These are phyloP conservation scores for Deroptyus accipitrinus DNA, from an alignment of 2,113 vertebrate genomes.

Conservation along the genomic window DNA sequence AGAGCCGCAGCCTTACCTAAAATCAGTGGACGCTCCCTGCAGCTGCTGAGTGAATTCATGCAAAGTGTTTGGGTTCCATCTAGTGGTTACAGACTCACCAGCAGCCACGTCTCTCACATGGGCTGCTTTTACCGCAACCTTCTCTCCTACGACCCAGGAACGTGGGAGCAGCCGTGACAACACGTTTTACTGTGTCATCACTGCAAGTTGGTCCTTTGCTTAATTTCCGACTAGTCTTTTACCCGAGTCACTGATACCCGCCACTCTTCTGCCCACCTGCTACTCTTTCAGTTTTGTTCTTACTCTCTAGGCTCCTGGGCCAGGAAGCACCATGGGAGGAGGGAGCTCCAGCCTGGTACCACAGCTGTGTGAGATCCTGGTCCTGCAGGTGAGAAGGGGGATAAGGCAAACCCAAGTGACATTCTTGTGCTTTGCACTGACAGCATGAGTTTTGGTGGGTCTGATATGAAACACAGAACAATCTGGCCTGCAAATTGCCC, in stretches of 20 bases:
- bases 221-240: not conserved
- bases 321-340: not conserved
- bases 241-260: not conserved
- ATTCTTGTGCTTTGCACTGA: not conserved
- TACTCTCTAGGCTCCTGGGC: rapidly evolving
- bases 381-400: not conserved
- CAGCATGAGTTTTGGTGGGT: not conserved
- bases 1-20: not conserved
- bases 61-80: constrained; percentile 20
- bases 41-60: not conserved
- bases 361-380: not conserved
- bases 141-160: not conserved
- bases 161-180: not conserved
- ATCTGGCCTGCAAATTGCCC: not conserved
- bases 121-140: not conserved
- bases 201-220: not conserved
- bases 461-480: not conserved
- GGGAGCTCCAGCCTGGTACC: not conserved
- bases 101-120: not conserved
- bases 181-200: not conserved
- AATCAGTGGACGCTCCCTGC: not conserved
- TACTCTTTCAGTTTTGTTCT: not conserved
- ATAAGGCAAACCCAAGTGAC: not conserved
- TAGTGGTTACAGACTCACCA: not conserved
- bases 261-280: not conserved